phyloP scores from a whole-genome alignment of 2,888 invertebrate species.

The Orthosia cruda region DNA sequence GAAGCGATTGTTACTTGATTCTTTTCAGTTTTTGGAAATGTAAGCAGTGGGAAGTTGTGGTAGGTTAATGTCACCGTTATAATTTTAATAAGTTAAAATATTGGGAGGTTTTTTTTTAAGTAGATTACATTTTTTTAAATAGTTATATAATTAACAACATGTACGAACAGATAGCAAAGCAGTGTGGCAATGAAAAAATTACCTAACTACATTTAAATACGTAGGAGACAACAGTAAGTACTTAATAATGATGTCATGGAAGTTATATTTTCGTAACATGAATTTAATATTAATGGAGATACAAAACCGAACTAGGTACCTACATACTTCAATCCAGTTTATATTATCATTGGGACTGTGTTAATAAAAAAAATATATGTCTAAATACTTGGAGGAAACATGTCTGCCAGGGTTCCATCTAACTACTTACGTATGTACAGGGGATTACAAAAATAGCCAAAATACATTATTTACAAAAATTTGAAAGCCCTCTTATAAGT shows the following conservation, averaged over 20 bases:
- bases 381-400: slow-evolving; percentile 22
- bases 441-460: background rate
- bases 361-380: background rate
- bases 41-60: slow-evolving; percentile 44
- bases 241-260: background rate
- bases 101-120: slow-evolving; percentile 4
- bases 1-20: slow-evolving; percentile 55
- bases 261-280: background rate
- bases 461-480: background rate
- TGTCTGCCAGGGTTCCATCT: background rate
- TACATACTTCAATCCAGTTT: background rate
- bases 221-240: slow-evolving; percentile 34
- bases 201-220: slow-evolving; percentile 41
- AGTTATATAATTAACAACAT: slow-evolving; percentile 25
- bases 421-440: slow-evolving; percentile 15
- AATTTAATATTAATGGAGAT: background rate
- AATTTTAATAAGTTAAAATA: background rate
- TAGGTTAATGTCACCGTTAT: slow-evolving; percentile 26
- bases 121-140: background rate
- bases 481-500: background rate
- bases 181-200: slow-evolving; percentile 42
- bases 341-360: background rate
- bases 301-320: background rate
- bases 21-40: slow-evolving; percentile 36
- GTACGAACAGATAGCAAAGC: slow-evolving; percentile 61